Percentiles rank a stretch among this genome's conserved stretches.
These are phyloP conservation scores for Iguana delicatissima DNA, from an alignment of 2,797 vertebrate genomes.

Conservation along the genomic window DNA sequence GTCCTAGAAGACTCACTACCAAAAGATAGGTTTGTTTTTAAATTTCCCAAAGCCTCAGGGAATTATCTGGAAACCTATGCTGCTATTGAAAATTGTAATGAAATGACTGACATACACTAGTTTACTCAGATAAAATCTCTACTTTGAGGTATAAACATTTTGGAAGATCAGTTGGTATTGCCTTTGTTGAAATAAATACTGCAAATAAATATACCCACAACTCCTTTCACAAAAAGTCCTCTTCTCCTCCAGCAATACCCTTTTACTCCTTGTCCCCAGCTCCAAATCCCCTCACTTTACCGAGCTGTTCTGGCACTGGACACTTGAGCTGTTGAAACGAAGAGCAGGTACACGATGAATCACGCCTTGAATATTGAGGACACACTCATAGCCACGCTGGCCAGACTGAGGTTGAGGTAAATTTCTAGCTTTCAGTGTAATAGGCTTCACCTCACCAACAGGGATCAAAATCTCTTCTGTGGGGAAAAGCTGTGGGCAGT, in stretches of 20 bases:
- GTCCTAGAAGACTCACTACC: not conserved
- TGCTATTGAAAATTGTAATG: not conserved
- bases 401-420: slow-evolving; percentile 97
- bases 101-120: not conserved
- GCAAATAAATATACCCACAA: not conserved
- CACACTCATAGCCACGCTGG: slow-evolving; percentile 97
- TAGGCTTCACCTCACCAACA: slow-evolving; percentile 95
- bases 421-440: slow-evolving; percentile 95
- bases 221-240: not conserved
- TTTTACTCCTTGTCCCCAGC: too few relatives aligned
- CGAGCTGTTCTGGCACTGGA: slow-evolving; percentile 99
- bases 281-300: slow-evolving; percentile 76
- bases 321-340: slow-evolving; percentile 98
- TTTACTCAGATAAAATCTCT: slow-evolving; percentile 1
- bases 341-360: slow-evolving; percentile 93
- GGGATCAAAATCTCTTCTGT: slow-evolving; percentile 96
- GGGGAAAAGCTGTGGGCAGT: slow-evolving; percentile 96
- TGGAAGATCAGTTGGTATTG: not conserved
- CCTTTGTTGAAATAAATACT: not conserved
- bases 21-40: not conserved
- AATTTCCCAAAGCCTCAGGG: not conserved
- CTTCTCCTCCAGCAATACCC: not conserved
- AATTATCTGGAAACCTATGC: not conserved
- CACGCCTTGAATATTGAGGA: slow-evolving; percentile 93
- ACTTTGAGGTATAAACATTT: not conserved